These are phyloP conservation scores for Anguilla megastoma DNA, from an alignment of 2,797 vertebrate genomes.

Conservation along the genomic window DNA sequence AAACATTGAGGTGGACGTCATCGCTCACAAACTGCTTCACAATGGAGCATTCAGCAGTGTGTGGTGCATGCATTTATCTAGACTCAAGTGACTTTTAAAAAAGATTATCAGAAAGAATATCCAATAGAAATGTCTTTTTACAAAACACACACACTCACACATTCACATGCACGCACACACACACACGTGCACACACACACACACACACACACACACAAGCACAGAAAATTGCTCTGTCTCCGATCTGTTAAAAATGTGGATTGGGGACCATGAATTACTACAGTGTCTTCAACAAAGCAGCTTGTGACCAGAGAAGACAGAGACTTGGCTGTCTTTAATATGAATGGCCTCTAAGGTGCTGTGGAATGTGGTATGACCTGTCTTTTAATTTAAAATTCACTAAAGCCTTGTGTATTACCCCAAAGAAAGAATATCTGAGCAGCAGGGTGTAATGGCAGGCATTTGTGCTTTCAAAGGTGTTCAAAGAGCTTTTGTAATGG, in stretches of 20 bases:
- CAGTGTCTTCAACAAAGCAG: not conserved
- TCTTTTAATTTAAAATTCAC: not conserved
- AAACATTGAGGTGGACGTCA: not conserved
- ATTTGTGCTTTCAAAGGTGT: not conserved
- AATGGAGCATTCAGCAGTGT: not conserved
- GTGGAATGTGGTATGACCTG: not conserved
- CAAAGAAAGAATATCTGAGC: not conserved
- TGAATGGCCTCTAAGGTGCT: not conserved
- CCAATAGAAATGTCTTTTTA: not conserved
- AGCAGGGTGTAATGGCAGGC: not conserved
- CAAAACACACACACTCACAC: not conserved
- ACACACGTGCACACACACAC: not conserved
- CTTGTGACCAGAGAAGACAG: not conserved
- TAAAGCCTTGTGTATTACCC: not conserved
- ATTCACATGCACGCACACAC: too few species aligned
- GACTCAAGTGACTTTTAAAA: not conserved
- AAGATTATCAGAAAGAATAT: not conserved
- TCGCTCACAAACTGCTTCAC: not conserved
- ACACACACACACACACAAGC: too few species aligned
- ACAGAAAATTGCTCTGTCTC: not conserved
- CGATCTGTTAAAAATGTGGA: not conserved
- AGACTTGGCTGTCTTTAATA: not conserved
- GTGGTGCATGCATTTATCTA: not conserved
- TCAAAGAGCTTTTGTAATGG: not conserved
- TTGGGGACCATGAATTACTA: not conserved